Evolutionary conservation across 1,140 invertebrate genomes (phyloP), one percentile per base, ranked within the genome.

Genomic region (Oreohelix idahoensis): DNA sequence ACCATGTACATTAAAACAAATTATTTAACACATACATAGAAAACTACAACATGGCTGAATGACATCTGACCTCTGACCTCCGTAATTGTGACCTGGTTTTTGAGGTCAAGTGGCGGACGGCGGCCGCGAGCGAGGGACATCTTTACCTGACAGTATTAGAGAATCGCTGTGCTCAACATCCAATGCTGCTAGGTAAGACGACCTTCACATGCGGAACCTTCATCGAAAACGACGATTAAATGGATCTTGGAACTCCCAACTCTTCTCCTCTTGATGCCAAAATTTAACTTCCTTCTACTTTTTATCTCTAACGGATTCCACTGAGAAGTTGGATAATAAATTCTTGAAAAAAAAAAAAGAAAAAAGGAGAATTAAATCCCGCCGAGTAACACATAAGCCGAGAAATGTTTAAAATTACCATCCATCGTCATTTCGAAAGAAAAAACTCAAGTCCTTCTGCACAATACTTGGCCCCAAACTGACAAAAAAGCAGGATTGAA

Each of bases 111-210:
- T 45, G 75, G 75, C 75, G 75, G 75, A 58, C 75, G 75, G 77
- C 53, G 77, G 77, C 11, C 77, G 77, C 77, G 53, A 49, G 77
- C 77, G 77, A 79, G 36, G 58, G 77, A 79, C 77, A 79, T 79
- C 77, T 79, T 79, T 79, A 79, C 77, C 77, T 79, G 77, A 79
- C 77, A 79, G 77, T 79, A 79, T 79, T 79, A 79, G 77, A 79
- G 77, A 45, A 66, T 2, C 10, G n/a, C 20, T 2, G 10, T 26
- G n/a, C 38, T 58, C 77, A 79, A 79, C 77, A 53, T 79, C 77
- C 77, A 79, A 79, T 79, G 77, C 77, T 79, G 77, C 77, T 79
- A 79, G 77, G 77, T 79, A 79, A 79, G 77, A 79, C 77, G 77
- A 63, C 77, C 53, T 79, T 66, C 77, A 79, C 32, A 1, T 35